phyloP scores from a whole-genome alignment of 2,797 vertebrate species.

The Glyptemys insculpta region DNA sequence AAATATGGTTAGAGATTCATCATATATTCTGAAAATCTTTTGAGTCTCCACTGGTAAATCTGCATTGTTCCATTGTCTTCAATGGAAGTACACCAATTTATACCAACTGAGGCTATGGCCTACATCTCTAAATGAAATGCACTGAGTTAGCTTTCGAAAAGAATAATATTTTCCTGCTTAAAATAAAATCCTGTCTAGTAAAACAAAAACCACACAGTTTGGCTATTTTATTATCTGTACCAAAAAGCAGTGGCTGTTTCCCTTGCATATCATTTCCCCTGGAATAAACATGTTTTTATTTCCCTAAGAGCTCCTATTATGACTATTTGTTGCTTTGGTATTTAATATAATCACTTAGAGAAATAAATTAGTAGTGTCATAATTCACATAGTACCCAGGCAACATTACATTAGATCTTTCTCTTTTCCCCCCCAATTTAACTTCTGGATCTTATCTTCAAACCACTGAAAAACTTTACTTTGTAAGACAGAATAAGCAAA shows the following conservation, averaged over 20 bases:
- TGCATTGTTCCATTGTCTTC: not conserved
- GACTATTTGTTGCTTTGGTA: constrained; percentile 30
- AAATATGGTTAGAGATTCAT: not conserved
- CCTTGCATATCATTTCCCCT: not conserved
- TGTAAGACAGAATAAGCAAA: constrained; percentile 67
- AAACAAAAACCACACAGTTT: not conserved
- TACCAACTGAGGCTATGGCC: not conserved
- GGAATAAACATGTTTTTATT: constrained; percentile 56
- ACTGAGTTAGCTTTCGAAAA: too few relatives aligned
- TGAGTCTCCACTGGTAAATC: not conserved
- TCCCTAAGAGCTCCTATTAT: constrained; percentile 30
- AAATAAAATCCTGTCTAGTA: too few relatives aligned
- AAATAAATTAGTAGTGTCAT: constrained; percentile 41
- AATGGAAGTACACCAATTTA: not conserved
- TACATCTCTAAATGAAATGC: not conserved
- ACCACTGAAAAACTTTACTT: constrained; percentile 59
- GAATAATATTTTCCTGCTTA: too few relatives aligned
- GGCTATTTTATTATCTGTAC: not conserved
- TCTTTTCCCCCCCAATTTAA: constrained; percentile 16
- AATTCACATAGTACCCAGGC: constrained; percentile 49
- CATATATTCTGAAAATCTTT: not conserved
- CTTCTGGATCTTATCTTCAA: constrained; percentile 55
- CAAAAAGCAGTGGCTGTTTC: constrained; percentile 23
- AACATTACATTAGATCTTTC: constrained; percentile 39
- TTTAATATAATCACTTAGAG: constrained; percentile 17